Percentiles rank a stretch among this genome's conserved stretches.
Conservation (phyloP, 2,113 vertebrate genomes). For the Myotis lucifugus region DNA sequence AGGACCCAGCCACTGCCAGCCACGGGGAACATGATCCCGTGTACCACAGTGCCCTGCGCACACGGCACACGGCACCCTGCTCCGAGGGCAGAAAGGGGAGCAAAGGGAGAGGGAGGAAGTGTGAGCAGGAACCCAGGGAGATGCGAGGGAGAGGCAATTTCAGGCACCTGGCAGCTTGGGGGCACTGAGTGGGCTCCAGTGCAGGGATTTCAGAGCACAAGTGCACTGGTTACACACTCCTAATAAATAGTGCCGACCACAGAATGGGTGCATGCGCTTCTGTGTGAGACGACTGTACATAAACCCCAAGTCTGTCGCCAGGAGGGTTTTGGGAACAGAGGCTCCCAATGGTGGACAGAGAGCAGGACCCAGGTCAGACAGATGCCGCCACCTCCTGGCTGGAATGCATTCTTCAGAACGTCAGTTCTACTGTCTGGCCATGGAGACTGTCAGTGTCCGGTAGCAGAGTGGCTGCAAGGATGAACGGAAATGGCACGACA, state of each 20-base stretch:
- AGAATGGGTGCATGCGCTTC: fast-evolving
- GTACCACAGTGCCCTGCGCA: slow-evolving; percentile 87
- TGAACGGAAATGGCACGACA: fast-evolving
- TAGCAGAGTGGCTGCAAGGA: background rate
- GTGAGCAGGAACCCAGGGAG: background rate
- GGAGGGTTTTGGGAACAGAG: background rate
- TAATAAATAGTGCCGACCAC: background rate
- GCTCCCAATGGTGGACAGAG: background rate
- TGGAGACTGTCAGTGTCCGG: background rate
- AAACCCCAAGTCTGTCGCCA: background rate
- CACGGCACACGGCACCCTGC: background rate
- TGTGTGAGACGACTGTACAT: background rate
- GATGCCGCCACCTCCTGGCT: background rate
- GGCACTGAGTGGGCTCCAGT: fast-evolving
- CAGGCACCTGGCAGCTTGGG: background rate
- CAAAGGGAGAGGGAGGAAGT: background rate
- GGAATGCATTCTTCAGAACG: background rate
- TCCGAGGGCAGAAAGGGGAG: background rate
- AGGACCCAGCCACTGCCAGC: background rate
- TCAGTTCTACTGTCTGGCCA: background rate
- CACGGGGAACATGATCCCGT: fast-evolving
- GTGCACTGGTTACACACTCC: fast-evolving
- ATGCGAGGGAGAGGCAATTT: background rate
- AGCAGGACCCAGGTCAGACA: background rate
- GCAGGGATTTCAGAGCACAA: background rate